Base-by-base conservation (phyloP, 2,888 invertebrate genomes). In the Anticlea derivata region DNA sequence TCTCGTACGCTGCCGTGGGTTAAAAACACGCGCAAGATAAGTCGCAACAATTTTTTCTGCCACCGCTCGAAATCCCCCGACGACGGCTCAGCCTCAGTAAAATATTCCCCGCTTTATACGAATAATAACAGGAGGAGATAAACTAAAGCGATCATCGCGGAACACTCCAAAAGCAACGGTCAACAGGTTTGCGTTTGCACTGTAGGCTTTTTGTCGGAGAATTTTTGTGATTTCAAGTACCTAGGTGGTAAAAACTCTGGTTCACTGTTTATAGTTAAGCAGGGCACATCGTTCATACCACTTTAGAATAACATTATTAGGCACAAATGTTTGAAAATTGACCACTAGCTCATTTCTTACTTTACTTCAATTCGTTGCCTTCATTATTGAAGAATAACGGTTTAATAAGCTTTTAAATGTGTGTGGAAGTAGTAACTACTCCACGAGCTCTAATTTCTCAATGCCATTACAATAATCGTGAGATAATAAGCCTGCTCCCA, bases 31-130 rank as follows among this genome's bases (percentile, higher is more conserved):
- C 66, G 64, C 69, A 65, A 65, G 83, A 87, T 86, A 86, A 86
- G 83, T 80, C 82, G 78, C 84, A 80, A 83, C 87, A 78, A 83
- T 88, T 89, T 87, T 89, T 89, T 85, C 75, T 66, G 75, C 68
- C 77, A 73, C 80, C 78, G 70, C 75, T 74, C 78, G 65, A 75
- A 84, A 86, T 86, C 87, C 87, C 86, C 73, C 66, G 83, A 68
- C 86, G 88, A 85, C 86, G 64, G 58, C 63, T 66, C 67, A 65
- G 68, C 55, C 65, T 58, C 66, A 70, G 74, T 82, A 81, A 86
- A 81, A 86, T 83, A 86, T 86, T 83, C 81, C 78, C 79, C 74
- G 69, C 74, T 82, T 88, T 85, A 86, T 86, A 79, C 81, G 81
- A 81, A 88, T 89, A 86, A 83, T 79, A 85, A 84, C 63, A 58